Evolutionary conservation across 2,888 invertebrate genomes (phyloP).

Genomic region (Yponomeuta cagnagella): DNA sequence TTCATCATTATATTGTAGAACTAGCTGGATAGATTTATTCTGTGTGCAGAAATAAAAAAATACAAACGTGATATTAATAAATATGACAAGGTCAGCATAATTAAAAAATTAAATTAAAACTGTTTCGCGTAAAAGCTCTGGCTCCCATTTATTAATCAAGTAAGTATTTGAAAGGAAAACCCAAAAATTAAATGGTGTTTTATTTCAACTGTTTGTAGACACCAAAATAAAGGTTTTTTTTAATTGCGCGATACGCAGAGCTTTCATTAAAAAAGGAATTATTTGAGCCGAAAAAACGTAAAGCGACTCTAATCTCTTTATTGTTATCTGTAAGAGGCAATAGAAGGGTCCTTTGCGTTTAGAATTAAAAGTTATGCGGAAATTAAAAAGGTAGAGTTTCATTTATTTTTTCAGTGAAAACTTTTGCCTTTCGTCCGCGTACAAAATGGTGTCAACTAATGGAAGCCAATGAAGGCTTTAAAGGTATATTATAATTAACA

Average conservation of each 20-base stretch:
- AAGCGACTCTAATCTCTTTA: neutral
- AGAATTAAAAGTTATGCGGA: neutral
- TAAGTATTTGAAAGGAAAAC: neutral
- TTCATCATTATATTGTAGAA: too few relatives aligned
- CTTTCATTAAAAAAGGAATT: conserved; percentile 5
- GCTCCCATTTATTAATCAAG: neutral
- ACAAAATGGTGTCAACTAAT: neutral
- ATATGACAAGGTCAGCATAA: too few relatives aligned
- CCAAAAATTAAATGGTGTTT: neutral
- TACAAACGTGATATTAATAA: too few relatives aligned
- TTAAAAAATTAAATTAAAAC: too few relatives aligned
- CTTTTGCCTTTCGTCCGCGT: neutral
- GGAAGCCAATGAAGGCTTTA: neutral
- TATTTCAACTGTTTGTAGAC: neutral
- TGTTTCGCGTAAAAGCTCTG: too few relatives aligned
- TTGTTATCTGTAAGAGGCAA: conserved; percentile 1
- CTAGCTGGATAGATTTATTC: too few relatives aligned
- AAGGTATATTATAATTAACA: too few relatives aligned
- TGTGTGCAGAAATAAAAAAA: too few relatives aligned
- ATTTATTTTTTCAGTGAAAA: neutral
- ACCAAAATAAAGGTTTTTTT: too few relatives aligned
- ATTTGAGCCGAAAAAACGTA: neutral
- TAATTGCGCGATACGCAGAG: too few relatives aligned
- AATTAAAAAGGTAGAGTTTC: neutral
- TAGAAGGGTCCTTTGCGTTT: neutral